Conservation (phyloP, 2,888 invertebrate species). For the Plutella xylostella region DNA sequence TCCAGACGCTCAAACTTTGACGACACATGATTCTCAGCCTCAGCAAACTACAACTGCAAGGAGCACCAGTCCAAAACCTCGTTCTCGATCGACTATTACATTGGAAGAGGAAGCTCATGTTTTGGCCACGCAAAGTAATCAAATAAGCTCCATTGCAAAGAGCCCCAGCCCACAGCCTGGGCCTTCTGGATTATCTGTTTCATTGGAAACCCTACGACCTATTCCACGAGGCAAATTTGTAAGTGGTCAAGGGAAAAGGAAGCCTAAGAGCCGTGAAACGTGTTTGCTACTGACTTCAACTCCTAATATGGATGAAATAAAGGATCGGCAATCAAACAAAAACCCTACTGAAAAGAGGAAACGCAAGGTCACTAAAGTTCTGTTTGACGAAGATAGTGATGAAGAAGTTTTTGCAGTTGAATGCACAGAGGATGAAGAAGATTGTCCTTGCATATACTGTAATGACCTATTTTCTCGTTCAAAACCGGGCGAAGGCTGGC, state of each 20-base stretch:
- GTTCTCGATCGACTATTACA: no score
- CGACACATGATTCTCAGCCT: conserved; percentile 2
- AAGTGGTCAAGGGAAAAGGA: conserved; percentile 21
- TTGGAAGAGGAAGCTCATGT: not conserved
- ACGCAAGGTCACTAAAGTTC: conserved; percentile 14
- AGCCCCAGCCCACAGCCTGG: not conserved
- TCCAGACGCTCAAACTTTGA: conserved; percentile 4
- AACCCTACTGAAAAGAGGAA: not conserved
- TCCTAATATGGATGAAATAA: conserved; percentile 19
- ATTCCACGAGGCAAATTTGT: conserved; percentile 18
- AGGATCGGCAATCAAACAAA: conserved; percentile 1
- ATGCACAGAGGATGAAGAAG: conserved; percentile 13
- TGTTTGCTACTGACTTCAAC: conserved; percentile 19
- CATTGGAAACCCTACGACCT: conserved; percentile 18
- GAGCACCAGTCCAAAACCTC: no score
- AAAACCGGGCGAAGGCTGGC: conserved; percentile 19
- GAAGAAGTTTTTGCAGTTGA: not conserved
- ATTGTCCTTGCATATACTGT: conserved; percentile 21
- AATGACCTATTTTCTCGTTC: conserved; percentile 21
- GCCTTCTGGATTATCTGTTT: conserved; percentile 10
- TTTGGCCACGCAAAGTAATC: not conserved
- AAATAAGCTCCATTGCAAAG: not conserved
- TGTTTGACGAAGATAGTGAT: not conserved
- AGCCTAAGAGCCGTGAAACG: conserved; percentile 18
- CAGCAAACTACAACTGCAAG: no score